phyloP scores from a whole-genome alignment of 2,888 invertebrate genomes.

The Cheilosia pagana region DNA sequence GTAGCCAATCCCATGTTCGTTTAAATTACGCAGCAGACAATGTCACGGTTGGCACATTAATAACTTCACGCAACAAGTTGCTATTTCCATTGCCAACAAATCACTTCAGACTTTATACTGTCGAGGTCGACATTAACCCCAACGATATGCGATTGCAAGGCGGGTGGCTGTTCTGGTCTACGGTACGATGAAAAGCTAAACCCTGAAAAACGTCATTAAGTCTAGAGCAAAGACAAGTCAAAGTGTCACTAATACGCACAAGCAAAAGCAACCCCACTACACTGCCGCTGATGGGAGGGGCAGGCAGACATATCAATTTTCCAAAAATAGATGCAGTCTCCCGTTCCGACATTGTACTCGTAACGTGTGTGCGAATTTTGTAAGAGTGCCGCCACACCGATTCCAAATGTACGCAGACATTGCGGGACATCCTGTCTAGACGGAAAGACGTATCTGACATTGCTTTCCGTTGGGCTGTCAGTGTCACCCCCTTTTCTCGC shows the following conservation, averaged over 20 bases:
- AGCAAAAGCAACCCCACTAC: not conserved
- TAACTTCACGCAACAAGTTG: constrained; percentile 67
- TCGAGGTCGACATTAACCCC: constrained; percentile 19
- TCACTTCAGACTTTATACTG: constrained; percentile 7
- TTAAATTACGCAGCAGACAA: constrained; percentile 17
- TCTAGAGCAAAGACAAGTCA: constrained; percentile 27
- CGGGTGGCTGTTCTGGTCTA: constrained; percentile 9
- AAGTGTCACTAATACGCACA: constrained; percentile 25
- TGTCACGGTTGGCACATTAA: constrained; percentile 44
- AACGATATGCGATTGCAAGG: constrained; percentile 21
- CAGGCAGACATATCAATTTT: constrained; percentile 34
- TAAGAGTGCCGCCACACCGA: constrained; percentile 43
- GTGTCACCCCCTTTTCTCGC: constrained; percentile 64
- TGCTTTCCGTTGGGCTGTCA: constrained; percentile 48
- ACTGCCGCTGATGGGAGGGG: not conserved
- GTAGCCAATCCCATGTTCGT: constrained; percentile 11
- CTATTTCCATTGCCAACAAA: constrained; percentile 44
- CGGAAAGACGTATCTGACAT: constrained; percentile 61
- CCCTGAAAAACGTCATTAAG: constrained; percentile 58
- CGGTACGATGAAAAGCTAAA: constrained; percentile 25
- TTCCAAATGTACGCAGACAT: constrained; percentile 55
- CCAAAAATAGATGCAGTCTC: constrained; percentile 66
- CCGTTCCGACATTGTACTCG: constrained; percentile 31
- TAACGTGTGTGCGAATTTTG: constrained; percentile 35
- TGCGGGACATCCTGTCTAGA: constrained; percentile 74